Conservation (phyloP, 1,140 invertebrate genomes). For the Drosophila oshimai region DNA sequence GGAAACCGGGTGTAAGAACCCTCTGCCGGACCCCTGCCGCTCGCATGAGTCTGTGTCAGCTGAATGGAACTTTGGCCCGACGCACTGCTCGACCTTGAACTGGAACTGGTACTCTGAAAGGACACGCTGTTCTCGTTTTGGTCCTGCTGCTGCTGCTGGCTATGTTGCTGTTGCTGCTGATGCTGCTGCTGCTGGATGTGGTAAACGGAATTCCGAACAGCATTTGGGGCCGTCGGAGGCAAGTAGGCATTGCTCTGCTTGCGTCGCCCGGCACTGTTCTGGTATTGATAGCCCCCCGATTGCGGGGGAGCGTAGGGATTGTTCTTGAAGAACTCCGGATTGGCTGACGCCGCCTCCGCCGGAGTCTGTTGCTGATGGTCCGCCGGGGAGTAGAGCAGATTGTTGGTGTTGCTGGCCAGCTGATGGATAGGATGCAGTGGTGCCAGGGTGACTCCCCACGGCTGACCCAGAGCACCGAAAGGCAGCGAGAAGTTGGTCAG, state of each 20-base stretch:
- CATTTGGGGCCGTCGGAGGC: constrained; percentile 58
- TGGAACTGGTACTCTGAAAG: constrained; percentile 56
- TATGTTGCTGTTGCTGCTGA: constrained; percentile 50
- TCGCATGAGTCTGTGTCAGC: constrained; percentile 44
- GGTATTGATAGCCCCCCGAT: constrained; percentile 58
- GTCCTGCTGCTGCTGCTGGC: constrained; percentile 42
- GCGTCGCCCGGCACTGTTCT: constrained; percentile 8
- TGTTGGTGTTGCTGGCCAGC: constrained; percentile 79
- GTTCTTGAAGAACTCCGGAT: constrained; percentile 28
- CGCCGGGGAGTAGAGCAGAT: constrained; percentile 78
- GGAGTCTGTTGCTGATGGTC: constrained; percentile 69
- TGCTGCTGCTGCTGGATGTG: constrained; percentile 55
- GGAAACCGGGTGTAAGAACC: constrained; percentile 60
- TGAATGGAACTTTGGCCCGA: constrained; percentile 50
- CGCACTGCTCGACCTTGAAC: constrained; percentile 35
- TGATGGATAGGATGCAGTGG: constrained; percentile 78
- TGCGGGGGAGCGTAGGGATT: constrained; percentile 27
- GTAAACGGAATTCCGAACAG: constrained; percentile 61
- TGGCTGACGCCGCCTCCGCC: background rate
- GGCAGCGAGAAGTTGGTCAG: constrained; percentile 80
- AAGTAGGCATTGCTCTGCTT: constrained; percentile 74
- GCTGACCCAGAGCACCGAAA: constrained; percentile 67
- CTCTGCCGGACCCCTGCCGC: constrained; percentile 56
- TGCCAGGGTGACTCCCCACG: constrained; percentile 77
- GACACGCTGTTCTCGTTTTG: constrained; percentile 55